Percentiles rank a stretch among this genome's conserved stretches.
Conservation (phyloP, 2,888 invertebrate genomes). For the Drosophila kanekoi region DNA sequence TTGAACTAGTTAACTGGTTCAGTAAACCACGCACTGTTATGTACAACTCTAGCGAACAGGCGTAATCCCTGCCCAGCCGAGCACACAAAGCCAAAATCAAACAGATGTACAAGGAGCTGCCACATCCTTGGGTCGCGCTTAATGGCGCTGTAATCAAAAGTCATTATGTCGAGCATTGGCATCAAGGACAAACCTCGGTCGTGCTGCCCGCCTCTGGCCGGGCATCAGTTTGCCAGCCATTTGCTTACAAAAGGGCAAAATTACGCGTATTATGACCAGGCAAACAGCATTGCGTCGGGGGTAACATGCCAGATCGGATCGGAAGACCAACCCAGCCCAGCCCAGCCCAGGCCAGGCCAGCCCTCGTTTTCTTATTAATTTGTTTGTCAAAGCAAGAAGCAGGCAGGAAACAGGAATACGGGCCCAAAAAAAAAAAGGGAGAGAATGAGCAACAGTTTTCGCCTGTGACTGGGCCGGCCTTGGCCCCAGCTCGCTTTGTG, state of each 20-base stretch:
- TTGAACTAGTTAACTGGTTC: neutral
- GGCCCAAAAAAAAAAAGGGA: neutral
- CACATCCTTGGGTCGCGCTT: conserved; percentile 50
- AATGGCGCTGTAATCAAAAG: conserved; percentile 80
- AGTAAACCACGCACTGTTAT: neutral
- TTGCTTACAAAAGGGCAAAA: conserved; percentile 69
- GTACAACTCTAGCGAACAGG: conserved; percentile 4
- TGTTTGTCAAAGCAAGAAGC: conserved; percentile 70
- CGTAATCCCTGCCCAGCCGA: conserved; percentile 7
- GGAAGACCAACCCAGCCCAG: conserved; percentile 10
- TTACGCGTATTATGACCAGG: conserved; percentile 75
- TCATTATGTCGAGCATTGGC: conserved; percentile 72
- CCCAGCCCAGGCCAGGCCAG: conserved; percentile 45
- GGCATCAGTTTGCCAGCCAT: conserved; percentile 54
- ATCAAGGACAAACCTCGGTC: conserved; percentile 69
- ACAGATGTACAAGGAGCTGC: conserved; percentile 66
- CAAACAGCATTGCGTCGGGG: conserved; percentile 3
- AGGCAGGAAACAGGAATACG: conserved; percentile 61
- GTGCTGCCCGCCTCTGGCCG: conserved; percentile 46
- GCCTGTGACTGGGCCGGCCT: conserved; percentile 5
- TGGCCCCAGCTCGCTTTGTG: neutral
- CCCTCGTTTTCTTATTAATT: conserved; percentile 74
- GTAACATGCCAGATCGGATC: conserved; percentile 5
- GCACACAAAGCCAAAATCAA: conserved; percentile 59
- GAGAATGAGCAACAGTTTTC: conserved; percentile 51